These are phyloP conservation scores for Acanthurus tractus DNA, from an alignment of 2,797 vertebrate genomes.

Conservation along the genomic window DNA sequence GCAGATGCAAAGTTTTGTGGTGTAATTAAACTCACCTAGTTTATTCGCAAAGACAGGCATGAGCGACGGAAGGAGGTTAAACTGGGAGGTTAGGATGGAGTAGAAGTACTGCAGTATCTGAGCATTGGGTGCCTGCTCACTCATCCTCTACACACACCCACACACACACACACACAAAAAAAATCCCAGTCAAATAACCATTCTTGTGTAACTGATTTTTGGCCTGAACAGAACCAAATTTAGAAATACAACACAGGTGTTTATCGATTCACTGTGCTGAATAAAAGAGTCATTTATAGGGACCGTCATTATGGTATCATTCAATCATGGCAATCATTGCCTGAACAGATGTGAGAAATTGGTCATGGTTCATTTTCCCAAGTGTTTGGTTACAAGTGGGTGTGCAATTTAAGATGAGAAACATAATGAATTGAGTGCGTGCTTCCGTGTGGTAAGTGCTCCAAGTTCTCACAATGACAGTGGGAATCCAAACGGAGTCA, in stretches of 20 bases:
- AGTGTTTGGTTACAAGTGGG: slow-evolving; percentile 26
- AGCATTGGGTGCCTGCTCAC: slow-evolving; percentile 80
- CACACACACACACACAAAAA: slow-evolving; percentile 38
- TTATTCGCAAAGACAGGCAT: slow-evolving; percentile 90
- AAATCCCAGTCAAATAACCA: slow-evolving; percentile 29
- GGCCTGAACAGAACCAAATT: slow-evolving; percentile 15
- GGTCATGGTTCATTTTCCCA: slow-evolving; percentile 35
- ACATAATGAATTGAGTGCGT: slow-evolving; percentile 19
- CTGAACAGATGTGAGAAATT: slow-evolving; percentile 19
- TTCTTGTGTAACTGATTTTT: slow-evolving; percentile 17
- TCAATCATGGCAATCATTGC: slow-evolving; percentile 15
- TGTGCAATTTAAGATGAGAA: slow-evolving; percentile 5
- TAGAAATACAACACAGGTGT: slow-evolving; percentile 3
- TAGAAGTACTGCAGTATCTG: slow-evolving; percentile 90
- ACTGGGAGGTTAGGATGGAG: slow-evolving; percentile 88
- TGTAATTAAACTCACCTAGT: slow-evolving; percentile 86
- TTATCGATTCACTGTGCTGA: slow-evolving; percentile 35
- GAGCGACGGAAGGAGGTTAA: slow-evolving; percentile 87
- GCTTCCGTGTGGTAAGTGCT: slow-evolving; percentile 32
- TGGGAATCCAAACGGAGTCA: slow-evolving; percentile 92
- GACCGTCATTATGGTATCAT: background rate
- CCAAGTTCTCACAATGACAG: slow-evolving; percentile 86
- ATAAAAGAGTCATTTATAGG: slow-evolving; percentile 48
- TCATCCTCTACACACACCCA: slow-evolving; percentile 83
- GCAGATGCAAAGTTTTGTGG: background rate